Percentiles rank a stretch among this genome's conserved stretches.
Conservation (phyloP, 2,113 vertebrate genomes). For the Gila orcuttii region DNA sequence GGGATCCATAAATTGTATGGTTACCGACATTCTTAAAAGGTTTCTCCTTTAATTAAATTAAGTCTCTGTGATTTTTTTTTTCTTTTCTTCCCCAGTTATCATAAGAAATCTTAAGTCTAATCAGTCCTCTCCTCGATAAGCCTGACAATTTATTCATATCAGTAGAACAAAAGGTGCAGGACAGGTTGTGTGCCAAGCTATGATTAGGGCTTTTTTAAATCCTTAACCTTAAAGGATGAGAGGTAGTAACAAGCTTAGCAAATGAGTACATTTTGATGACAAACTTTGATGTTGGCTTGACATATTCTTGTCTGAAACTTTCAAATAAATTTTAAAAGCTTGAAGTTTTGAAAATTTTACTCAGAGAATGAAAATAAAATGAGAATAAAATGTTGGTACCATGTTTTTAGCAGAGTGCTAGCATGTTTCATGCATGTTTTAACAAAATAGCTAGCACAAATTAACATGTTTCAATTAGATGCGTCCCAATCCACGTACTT, state of each 20-base stretch:
- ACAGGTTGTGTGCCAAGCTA: background rate
- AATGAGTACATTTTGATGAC: background rate
- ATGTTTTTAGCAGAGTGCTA: background rate
- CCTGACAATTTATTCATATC: background rate
- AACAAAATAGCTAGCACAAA: too few relatives aligned
- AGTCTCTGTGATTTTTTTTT: background rate
- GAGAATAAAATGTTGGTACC: too few relatives aligned
- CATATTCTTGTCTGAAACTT: background rate
- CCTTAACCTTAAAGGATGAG: background rate
- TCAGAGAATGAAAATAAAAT: too few relatives aligned
- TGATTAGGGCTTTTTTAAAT: background rate
- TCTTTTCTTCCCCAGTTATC: background rate
- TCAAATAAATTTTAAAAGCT: background rate
- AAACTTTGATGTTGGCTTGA: background rate
- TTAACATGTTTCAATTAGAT: too few relatives aligned
- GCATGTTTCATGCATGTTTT: background rate
- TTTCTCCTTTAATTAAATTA: too few relatives aligned
- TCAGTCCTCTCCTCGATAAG: background rate
- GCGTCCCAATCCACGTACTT: too few relatives aligned
- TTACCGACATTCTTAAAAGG: too few relatives aligned
- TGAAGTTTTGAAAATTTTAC: too few relatives aligned
- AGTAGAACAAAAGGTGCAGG: background rate
- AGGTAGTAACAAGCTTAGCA: background rate
- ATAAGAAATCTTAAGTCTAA: background rate
- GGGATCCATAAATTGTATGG: too few relatives aligned